A percentile compares a stretch with the other conserved stretches of the same genome.
These are phyloP conservation scores for Drosophila anomalata DNA, from an alignment of 2,888 invertebrate species.

Conservation along the genomic window DNA sequence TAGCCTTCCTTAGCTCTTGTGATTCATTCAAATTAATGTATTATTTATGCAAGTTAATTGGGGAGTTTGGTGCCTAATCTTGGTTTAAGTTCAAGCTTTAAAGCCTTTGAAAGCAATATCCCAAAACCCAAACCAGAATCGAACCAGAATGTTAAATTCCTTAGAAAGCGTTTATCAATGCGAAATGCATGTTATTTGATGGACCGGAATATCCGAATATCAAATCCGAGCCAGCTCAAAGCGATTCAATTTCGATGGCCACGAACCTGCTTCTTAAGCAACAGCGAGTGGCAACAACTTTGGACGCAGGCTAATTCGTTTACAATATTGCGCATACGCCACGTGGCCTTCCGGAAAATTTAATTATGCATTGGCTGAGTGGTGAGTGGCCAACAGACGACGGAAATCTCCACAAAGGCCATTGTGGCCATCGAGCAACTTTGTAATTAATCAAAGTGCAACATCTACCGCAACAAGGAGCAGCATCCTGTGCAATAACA, in stretches of 20 bases:
- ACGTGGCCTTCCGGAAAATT: slow-evolving; percentile 49
- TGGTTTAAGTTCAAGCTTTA: neutral
- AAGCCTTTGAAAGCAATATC: neutral
- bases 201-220: too few relatives aligned
- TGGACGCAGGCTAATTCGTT: slow-evolving; percentile 51
- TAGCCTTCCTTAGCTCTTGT: neutral
- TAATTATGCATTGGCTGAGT: slow-evolving; percentile 62
- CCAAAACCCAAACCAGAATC: neutral
- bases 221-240: neutral
- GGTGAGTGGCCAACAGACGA: slow-evolving; percentile 32
- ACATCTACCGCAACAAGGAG: slow-evolving; percentile 26
- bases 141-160: neutral
- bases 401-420: slow-evolving; percentile 44
- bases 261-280: slow-evolving; percentile 13
- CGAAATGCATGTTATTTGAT: neutral
- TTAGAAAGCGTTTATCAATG: neutral
- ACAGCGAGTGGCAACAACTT: slow-evolving; percentile 14
- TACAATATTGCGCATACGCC: slow-evolving; percentile 59
- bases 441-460: slow-evolving; percentile 73
- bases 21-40: neutral
- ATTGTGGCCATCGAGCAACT: slow-evolving; percentile 32
- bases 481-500: slow-evolving; percentile 16
- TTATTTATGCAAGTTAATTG: neutral
- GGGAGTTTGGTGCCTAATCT: neutral
- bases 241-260: slow-evolving; percentile 5